Evolutionary conservation across 2,888 invertebrate species (phyloP).

Genomic region (Prenolepis imparis): DNA sequence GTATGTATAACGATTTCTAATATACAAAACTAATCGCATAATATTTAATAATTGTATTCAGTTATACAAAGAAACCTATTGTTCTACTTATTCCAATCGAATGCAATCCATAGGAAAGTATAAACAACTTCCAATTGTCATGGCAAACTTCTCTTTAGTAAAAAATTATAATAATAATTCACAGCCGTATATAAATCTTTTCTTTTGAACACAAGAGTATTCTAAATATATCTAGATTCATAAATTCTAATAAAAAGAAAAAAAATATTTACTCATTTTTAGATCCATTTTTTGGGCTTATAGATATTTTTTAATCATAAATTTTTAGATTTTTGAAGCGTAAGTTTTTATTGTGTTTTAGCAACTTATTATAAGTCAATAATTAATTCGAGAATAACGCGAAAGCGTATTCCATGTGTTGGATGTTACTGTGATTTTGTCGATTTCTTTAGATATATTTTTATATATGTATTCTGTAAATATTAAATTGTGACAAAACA

Average conservation of each 20-base stretch:
- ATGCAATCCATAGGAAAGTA: neutral
- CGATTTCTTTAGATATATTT: slow-evolving; percentile 61
- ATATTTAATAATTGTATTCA: slow-evolving; percentile 2
- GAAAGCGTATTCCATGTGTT: slow-evolving; percentile 23
- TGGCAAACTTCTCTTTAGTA: neutral
- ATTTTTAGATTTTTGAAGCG: neutral
- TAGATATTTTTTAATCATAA: slow-evolving; percentile 4
- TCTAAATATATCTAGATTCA: neutral
- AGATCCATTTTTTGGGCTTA: neutral
- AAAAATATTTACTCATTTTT: slow-evolving; percentile 24
- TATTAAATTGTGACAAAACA: slow-evolving; percentile 57
- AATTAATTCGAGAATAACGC: neutral
- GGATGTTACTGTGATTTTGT: slow-evolving; percentile 66
- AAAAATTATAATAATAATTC: slow-evolving; percentile 8
- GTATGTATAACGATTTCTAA: neutral
- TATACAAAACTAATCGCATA: neutral
- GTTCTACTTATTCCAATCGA: neutral
- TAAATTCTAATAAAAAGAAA: neutral
- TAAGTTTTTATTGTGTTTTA: slow-evolving; percentile 9
- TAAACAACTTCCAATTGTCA: neutral
- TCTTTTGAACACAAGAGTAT: neutral
- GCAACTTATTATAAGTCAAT: neutral
- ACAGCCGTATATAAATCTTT: neutral
- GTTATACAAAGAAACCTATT: neutral
- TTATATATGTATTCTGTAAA: slow-evolving; percentile 56